These are phyloP conservation scores for Tinamus major DNA, from an alignment of 2,797 vertebrate genomes.

Conservation along the genomic window DNA sequence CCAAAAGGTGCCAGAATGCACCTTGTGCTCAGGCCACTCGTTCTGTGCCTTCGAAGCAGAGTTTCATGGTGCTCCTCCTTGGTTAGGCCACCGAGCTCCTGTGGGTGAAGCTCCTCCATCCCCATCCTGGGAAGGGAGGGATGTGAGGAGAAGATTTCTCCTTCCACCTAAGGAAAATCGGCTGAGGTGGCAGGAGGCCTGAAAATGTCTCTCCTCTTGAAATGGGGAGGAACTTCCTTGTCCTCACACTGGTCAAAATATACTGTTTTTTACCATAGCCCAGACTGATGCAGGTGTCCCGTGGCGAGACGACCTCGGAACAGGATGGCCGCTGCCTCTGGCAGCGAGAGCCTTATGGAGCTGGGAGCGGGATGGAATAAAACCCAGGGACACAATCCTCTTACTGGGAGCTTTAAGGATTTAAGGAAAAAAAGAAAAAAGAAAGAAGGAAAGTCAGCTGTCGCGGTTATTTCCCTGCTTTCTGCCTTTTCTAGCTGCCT, in stretches of 20 bases:
- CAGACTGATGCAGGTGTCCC: neutral
- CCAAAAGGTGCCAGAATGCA: neutral
- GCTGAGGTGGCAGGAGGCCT: rapidly evolving
- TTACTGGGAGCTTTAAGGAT: too few relatives aligned
- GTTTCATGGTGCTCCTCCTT: neutral
- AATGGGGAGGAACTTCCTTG: neutral
- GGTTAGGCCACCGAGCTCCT: neutral
- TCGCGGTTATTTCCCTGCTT: neutral
- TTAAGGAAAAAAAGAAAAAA: too few relatives aligned
- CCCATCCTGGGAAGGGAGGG: neutral
- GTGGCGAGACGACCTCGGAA: too few relatives aligned
- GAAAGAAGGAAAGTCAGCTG: neutral
- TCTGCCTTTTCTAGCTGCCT: neutral
- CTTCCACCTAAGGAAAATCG: neutral
- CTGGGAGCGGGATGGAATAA: too few relatives aligned
- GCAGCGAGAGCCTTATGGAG: neutral
- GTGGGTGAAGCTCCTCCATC: neutral
- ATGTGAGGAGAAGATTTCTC: neutral
- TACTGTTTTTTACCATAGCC: neutral
- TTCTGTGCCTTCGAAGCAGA: neutral
- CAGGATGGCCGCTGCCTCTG: too few relatives aligned
- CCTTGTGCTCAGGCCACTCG: neutral
- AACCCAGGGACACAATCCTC: too few relatives aligned
- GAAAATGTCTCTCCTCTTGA: neutral
- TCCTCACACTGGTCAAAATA: neutral